Evolutionary conservation across 2,888 invertebrate genomes (phyloP), one percentile per base, ranked within the genome.

Genomic region (Synergus itoensis): DNA sequence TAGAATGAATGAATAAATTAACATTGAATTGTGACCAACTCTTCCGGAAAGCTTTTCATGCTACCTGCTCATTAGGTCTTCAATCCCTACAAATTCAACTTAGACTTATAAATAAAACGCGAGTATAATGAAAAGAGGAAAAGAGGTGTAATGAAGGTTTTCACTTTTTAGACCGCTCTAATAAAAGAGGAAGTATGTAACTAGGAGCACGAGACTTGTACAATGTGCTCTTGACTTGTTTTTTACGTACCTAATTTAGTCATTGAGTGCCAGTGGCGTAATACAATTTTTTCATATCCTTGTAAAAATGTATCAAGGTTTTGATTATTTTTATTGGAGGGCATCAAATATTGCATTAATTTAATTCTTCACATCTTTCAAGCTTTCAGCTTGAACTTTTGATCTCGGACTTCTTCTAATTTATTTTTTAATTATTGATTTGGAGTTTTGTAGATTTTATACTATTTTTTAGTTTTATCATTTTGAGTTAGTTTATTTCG

Each of bases 1-100:
- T 78, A 65, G 87, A 86, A 88, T 89, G 84, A 86, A 86, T 88
- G 84, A 88, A 88, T 87, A 87, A 86, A 86, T 88, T 88, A 88
- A 79, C 77, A 65, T 67, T 76, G 45, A 21, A 69, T 69, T 53
- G 43, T 78, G 77, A 53, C 53, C 64, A 76, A 18, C 60, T 40
- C 78, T 82, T 82, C 80, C 83, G 80, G 79, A 48, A 79, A 67
- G 63, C 36, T 53, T 73, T 53, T n/a, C 7, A 28, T 53, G 60
- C n/a, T 60, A 14, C 60, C 21, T 60, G 60, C 12, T 60, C 60
- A 60, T 60, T 60, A 60, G 60, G 60, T 60, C 21, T 60, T 60
- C 12, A 60, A 60, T 60, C 21, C 12, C 21, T 14, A 60, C 11
- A 21, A 60, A 60, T 21, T 28, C 21, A 60, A 60, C 60, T 21